Conservation (phyloP, 2,797 vertebrate species). For the Lithobates pipiens region DNA sequence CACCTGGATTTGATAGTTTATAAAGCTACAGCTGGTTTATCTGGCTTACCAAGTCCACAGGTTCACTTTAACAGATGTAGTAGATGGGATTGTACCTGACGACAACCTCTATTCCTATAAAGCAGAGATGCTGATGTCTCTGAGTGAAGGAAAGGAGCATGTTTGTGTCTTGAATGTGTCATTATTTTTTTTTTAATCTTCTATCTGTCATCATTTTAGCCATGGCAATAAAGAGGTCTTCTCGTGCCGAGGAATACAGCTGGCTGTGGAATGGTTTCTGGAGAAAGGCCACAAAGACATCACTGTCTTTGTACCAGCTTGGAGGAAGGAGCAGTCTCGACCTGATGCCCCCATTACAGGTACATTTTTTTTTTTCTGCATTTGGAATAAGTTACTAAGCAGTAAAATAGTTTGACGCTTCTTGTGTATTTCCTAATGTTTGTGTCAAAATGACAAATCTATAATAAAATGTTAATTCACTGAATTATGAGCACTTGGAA, state of each 20-base stretch:
- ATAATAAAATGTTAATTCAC: too few relatives aligned
- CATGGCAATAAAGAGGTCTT: conserved; percentile 99
- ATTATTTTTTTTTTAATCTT: not conserved
- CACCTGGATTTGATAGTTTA: too few relatives aligned
- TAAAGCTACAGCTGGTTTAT: too few relatives aligned
- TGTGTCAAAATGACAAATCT: too few relatives aligned
- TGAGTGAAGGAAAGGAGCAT: not conserved
- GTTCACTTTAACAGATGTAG: too few relatives aligned
- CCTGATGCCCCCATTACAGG: conserved; percentile 97
- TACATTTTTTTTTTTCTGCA: conserved; percentile 64
- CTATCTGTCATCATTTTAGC: conserved; percentile 69
- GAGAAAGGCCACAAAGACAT: conserved; percentile 98
- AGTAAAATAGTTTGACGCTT: too few relatives aligned
- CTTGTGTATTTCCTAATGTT: too few relatives aligned
- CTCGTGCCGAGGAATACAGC: conserved; percentile 96
- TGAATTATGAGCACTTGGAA: too few relatives aligned
- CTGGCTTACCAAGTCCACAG: too few relatives aligned
- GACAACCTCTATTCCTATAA: not conserved
- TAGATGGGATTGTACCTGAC: too few relatives aligned
- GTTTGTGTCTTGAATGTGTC: not conserved
- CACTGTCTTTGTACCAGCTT: conserved; percentile 97
- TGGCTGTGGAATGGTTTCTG: conserved; percentile 97
- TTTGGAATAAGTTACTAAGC: too few relatives aligned
- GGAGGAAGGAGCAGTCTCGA: conserved; percentile 98
- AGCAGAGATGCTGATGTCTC: not conserved